Evolutionary conservation across 2,888 invertebrate genomes (phyloP).

Genomic region (Crematogaster levior): DNA sequence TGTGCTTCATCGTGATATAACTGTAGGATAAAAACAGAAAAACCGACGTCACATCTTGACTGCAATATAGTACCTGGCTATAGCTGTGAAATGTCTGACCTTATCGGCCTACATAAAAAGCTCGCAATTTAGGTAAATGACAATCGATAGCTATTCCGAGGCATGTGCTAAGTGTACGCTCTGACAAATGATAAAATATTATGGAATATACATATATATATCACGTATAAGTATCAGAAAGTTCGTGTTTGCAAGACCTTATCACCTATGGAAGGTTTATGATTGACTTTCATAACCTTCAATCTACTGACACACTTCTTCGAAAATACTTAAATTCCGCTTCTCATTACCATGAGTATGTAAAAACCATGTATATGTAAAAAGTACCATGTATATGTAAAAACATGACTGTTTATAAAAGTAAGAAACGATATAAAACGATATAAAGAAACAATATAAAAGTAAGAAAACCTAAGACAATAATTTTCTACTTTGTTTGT

Average conservation of each 20-base stretch:
- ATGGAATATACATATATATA: slow-evolving; percentile 41
- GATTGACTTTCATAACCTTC: slow-evolving; percentile 12
- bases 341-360: neutral
- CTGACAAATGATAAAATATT: slow-evolving; percentile 37
- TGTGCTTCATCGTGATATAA: slow-evolving; percentile 6
- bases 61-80: neutral
- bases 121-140: slow-evolving; percentile 55
- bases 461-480: no score
- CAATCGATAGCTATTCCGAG: slow-evolving; percentile 57
- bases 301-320: slow-evolving; percentile 4
- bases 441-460: no score
- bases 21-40: neutral
- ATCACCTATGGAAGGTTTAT: slow-evolving; percentile 1
- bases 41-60: neutral
- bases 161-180: slow-evolving; percentile 31
- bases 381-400: no score
- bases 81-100: slow-evolving; percentile 20
- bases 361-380: no score
- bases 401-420: neutral
- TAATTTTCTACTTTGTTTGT: no score
- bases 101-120: slow-evolving; percentile 45
- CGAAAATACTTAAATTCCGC: neutral
- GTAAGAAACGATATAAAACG: no score
- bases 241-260: slow-evolving; percentile 31
- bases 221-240: neutral